Evolutionary conservation across 2,797 vertebrate species (phyloP).

Genomic region (Sus cebifrons): DNA sequence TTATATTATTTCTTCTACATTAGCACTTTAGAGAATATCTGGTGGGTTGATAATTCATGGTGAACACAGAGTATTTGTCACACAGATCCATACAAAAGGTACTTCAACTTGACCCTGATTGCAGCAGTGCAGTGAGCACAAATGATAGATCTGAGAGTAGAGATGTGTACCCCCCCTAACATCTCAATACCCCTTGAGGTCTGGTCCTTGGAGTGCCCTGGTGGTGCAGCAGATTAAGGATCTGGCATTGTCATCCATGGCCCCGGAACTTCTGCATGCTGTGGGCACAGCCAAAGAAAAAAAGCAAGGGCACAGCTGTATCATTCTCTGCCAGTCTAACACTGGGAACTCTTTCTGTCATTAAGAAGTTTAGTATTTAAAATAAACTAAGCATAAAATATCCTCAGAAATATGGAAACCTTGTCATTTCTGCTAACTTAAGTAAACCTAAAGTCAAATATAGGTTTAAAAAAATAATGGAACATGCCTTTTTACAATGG

Average conservation of each 20-base stretch:
- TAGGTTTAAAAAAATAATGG: not conserved
- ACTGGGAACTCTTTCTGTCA: not conserved
- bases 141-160: not conserved
- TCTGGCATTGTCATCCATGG: no score
- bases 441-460: not conserved
- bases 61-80: not conserved
- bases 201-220: not conserved
- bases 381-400: not conserved
- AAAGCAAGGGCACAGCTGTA: not conserved
- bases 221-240: no score
- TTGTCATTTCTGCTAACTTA: conserved; percentile 3
- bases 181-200: not conserved
- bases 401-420: not conserved
- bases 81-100: not conserved
- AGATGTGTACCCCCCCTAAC: not conserved
- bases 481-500: no score
- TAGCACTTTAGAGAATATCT: not conserved
- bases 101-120: not conserved
- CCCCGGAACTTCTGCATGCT: no score
- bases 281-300: no score
- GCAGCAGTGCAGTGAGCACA: not conserved
- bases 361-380: not conserved
- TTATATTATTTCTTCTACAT: not conserved
- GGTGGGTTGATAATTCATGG: not conserved
- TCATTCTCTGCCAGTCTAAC: not conserved